Base-by-base conservation (phyloP, 2,113 vertebrate species). In the Pedetes capensis region DNA sequence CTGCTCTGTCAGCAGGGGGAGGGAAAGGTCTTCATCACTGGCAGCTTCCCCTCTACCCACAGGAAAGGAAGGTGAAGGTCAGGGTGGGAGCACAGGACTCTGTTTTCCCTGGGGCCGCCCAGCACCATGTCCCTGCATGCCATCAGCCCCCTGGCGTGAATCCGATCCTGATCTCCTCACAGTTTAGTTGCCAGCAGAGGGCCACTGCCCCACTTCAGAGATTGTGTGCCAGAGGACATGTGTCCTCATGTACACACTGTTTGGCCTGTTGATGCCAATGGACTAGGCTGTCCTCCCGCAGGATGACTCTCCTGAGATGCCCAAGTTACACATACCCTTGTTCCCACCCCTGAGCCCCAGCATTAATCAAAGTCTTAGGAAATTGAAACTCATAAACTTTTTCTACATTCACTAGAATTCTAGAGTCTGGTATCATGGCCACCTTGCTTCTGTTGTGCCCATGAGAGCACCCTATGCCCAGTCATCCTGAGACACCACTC, bases 201-300 rank as follows among this genome's bases (percentile, higher is more conserved):
- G 4, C 32, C 61, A 8, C 74, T 51, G 8, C 22, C 7, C n/a
- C 11, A n/a, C 17, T 10, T 44, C 55, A 57, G 55, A 59, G 55
- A n/a, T 49, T 34, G 5, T 1, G 1, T 51, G 37, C 6, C 2
- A 29, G 34, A n/a, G n/a, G 17, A 42, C 11, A 25, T 44, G 47
- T 20, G 5, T 27, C 18, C 42, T 11, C 5, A 3, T 27, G 5
- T 23, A 23, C 20, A 1, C 3, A 6, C 63, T 42, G 51, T 6
- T 8, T 51, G 18, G 12, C 22, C 10, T 51, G 2, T 34, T 32
- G 2, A 0, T 59, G 13, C 55, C 59, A 0, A 7, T 20, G 29
- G 55, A 13, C 8, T 42, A 6, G 22, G 5, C 42, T 25, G 6
- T 25, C 61, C 8, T 5, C 22, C 29, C 39, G n/a, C 6, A 0